These are phyloP conservation scores for Ornithoptera alexandrae DNA, from an alignment of 2,888 invertebrate species.

Conservation along the genomic window DNA sequence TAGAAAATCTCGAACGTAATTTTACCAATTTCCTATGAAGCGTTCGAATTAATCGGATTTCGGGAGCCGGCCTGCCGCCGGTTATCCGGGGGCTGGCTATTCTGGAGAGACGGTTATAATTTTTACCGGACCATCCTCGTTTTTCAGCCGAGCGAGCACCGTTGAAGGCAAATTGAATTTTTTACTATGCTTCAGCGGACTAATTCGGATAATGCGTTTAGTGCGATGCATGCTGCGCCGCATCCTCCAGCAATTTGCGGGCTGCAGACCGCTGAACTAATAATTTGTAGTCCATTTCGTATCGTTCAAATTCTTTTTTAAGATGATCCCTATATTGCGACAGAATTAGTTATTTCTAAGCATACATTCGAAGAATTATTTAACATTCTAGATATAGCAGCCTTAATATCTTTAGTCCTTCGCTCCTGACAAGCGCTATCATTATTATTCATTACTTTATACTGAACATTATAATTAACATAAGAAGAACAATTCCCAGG, in stretches of 20 bases:
- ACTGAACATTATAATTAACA: too few species aligned
- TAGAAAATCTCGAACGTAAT: constrained; percentile 9
- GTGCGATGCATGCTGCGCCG: constrained; percentile 58
- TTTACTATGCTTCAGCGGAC: constrained; percentile 71
- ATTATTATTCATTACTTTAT: too few species aligned
- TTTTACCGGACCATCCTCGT: constrained; percentile 59
- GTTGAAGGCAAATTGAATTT: constrained; percentile 75
- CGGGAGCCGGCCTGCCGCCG: constrained; percentile 51
- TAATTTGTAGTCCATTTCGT: constrained; percentile 30
- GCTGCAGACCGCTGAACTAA: constrained; percentile 8
- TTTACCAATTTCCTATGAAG: constrained; percentile 57
- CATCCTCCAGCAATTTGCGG: constrained; percentile 16
- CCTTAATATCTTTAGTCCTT: too few species aligned
- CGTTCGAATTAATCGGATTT: constrained; percentile 70
- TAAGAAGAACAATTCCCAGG: too few species aligned
- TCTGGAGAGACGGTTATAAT: constrained; percentile 71
- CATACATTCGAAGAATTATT: too few species aligned
- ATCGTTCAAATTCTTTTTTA: not conserved
- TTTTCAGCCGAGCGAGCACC: constrained; percentile 59
- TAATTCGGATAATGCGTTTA: constrained; percentile 77
- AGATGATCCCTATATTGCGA: not conserved
- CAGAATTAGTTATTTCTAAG: not conserved
- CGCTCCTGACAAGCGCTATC: too few species aligned
- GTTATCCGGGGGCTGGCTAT: constrained; percentile 55
- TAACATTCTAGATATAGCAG: too few species aligned